phyloP scores from a whole-genome alignment of 1,140 invertebrate species.

The Cotesia typhae region DNA sequence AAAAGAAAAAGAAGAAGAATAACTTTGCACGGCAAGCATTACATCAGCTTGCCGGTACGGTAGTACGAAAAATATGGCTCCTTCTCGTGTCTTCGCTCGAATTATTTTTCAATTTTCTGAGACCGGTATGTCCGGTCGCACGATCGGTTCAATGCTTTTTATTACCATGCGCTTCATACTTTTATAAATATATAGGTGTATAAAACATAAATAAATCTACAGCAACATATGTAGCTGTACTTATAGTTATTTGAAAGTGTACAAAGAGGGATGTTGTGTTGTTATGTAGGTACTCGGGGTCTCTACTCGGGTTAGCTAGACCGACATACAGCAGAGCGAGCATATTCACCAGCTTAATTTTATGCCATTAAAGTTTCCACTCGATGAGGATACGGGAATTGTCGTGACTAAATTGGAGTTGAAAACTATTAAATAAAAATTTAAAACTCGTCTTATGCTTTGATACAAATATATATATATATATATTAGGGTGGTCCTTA shows the following conservation, averaged over 20 bases:
- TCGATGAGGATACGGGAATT: slow-evolving; percentile 14
- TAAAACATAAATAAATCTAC: slow-evolving; percentile 6
- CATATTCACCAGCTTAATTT: slow-evolving; percentile 27
- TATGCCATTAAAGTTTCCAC: slow-evolving; percentile 26
- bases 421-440: slow-evolving; percentile 26
- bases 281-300: too few species aligned
- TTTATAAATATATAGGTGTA: slow-evolving; percentile 9
- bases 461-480: neutral
- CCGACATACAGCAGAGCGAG: neutral
- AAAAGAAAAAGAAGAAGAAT: too few species aligned
- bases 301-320: too few species aligned
- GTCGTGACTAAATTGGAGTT: slow-evolving; percentile 30
- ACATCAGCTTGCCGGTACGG: neutral
- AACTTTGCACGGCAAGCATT: too few species aligned
- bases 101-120: slow-evolving; percentile 40
- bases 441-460: neutral
- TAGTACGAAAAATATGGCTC: slow-evolving; percentile 35
- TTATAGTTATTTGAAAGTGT: neutral
- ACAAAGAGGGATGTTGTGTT: too few species aligned
- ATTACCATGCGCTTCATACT: slow-evolving; percentile 15
- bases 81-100: slow-evolving; percentile 37
- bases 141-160: slow-evolving; percentile 36
- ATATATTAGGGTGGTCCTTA: too few species aligned
- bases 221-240: neutral
- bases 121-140: slow-evolving; percentile 39